Conservation (phyloP, 2,113 vertebrate genomes). For the human (Homo sapiens) region GRCh38 chr2:164874001-164874500, state of each 20-base stretch:
- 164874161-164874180: no score
- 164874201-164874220: neutral
- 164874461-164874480: neutral
- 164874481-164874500: neutral
- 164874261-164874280: neutral
- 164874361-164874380: neutral
- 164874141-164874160: neutral
- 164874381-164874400: neutral
- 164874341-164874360: neutral
- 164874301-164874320: neutral
- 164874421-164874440: neutral
- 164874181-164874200: neutral
- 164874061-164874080: neutral
- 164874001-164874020: conserved; percentile 31
- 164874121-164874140: neutral
- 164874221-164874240: neutral
- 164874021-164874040: neutral
- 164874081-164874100: neutral
- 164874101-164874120: neutral
- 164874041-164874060: neutral
- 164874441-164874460: neutral
- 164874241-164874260: neutral
- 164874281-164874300: neutral
- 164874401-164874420: neutral
- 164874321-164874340: neutral